phyloP scores from a whole-genome alignment of 2,797 vertebrate genomes.

The Darevskia nairensis region DNA sequence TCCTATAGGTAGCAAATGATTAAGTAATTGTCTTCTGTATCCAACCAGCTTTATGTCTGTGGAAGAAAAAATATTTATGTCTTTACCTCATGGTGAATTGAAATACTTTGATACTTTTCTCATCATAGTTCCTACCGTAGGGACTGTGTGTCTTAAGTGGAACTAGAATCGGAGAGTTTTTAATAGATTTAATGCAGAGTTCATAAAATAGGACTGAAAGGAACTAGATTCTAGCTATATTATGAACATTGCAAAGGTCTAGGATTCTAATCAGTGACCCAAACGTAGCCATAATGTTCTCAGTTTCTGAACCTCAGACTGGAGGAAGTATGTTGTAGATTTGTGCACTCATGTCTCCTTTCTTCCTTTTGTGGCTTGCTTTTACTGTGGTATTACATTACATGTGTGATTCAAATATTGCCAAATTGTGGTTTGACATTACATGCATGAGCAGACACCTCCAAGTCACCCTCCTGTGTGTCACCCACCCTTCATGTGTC shows the following conservation, averaged over 20 bases:
- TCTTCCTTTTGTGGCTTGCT: not conserved
- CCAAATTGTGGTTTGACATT: not conserved
- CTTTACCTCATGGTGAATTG: slow-evolving; percentile 18
- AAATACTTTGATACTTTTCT: slow-evolving; percentile 10
- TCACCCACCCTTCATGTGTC: not conserved
- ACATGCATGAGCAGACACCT: not conserved
- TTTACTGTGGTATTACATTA: not conserved
- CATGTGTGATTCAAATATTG: not conserved
- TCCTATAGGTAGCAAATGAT: slow-evolving; percentile 9
- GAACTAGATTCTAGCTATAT: not conserved
- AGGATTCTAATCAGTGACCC: not conserved
- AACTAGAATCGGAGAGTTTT: not conserved
- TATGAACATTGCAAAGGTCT: not conserved
- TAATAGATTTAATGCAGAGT: not conserved
- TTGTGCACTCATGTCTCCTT: not conserved
- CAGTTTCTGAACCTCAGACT: not conserved
- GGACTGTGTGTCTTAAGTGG: not conserved
- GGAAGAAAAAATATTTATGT: not conserved
- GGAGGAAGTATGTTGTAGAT: not conserved
- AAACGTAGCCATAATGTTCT: not conserved
- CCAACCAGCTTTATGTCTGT: slow-evolving; percentile 10
- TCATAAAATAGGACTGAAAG: not conserved
- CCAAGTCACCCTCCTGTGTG: not conserved
- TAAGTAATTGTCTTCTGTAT: not conserved
- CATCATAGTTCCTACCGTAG: not conserved